These are phyloP conservation scores for Troides oblongomaculatus DNA, from an alignment of 2,888 invertebrate species.

Conservation along the genomic window DNA sequence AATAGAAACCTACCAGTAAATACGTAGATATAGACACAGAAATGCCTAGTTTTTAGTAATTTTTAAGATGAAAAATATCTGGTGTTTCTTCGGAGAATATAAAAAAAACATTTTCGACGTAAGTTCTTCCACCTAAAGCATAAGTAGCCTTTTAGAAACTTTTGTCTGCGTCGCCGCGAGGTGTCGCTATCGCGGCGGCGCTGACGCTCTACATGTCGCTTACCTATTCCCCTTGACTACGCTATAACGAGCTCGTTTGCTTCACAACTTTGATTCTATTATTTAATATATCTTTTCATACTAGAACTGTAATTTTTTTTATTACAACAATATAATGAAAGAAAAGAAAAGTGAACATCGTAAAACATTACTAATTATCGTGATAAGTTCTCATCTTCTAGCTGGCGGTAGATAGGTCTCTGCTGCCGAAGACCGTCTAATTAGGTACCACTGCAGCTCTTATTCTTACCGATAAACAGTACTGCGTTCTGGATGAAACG, in stretches of 20 bases:
- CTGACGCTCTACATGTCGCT: constrained; percentile 36
- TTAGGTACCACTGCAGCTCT: too few relatives aligned
- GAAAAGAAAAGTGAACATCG: too few relatives aligned
- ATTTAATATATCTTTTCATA: not conserved
- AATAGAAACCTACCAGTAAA: too few relatives aligned
- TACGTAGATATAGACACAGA: too few relatives aligned
- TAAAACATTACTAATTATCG: too few relatives aligned
- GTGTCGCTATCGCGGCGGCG: constrained; percentile 18
- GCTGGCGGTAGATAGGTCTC: too few relatives aligned
- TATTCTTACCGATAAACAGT: too few relatives aligned
- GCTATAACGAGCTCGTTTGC: constrained; percentile 28
- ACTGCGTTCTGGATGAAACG: too few relatives aligned
- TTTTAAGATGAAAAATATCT: too few relatives aligned
- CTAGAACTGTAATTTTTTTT: not conserved
- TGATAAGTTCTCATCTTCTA: too few relatives aligned
- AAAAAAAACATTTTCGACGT: constrained; percentile 2
- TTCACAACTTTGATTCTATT: constrained; percentile 18
- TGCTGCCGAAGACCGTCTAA: too few relatives aligned
- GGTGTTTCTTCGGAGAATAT: not conserved
- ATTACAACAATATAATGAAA: not conserved
- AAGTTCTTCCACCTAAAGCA: constrained; percentile 7
- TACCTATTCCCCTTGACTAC: constrained; percentile 59
- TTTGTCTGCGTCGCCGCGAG: constrained; percentile 15
- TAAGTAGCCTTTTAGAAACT: constrained; percentile 18
- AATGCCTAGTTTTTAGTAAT: too few relatives aligned